These are phyloP conservation scores for Cantharis rufa DNA, from an alignment of 2,888 invertebrate species.

Conservation along the genomic window DNA sequence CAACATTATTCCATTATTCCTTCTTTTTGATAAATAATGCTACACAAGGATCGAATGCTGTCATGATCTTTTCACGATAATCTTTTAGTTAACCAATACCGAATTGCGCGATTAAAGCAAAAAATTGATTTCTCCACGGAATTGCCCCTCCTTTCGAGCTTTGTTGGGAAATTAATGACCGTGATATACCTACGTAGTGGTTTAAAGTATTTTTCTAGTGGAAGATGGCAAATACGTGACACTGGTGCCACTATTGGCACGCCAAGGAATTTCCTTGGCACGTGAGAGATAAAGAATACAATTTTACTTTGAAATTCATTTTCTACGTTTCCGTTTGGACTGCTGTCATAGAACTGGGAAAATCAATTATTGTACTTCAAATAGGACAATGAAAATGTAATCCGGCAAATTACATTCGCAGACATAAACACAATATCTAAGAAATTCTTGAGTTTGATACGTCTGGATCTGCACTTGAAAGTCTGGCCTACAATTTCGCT, in stretches of 20 bases:
- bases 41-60: neutral
- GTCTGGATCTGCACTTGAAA: neutral
- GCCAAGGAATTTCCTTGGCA: neutral
- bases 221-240: neutral
- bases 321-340: neutral
- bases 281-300: neutral
- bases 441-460: neutral
- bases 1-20: neutral
- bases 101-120: neutral
- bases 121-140: neutral
- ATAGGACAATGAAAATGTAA: neutral
- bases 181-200: neutral
- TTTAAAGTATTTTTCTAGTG: neutral
- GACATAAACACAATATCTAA: neutral
- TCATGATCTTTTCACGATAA: neutral
- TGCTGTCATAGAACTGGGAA: neutral
- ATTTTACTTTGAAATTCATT: neutral
- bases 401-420: neutral
- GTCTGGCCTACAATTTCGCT: neutral
- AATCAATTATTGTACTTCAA: neutral
- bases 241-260: neutral
- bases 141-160: neutral
- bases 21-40: neutral
- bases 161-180: neutral
- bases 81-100: neutral